These are phyloP conservation scores for Heterotilapia buettikoferi DNA, from an alignment of 2,113 vertebrate species.

Conservation along the genomic window DNA sequence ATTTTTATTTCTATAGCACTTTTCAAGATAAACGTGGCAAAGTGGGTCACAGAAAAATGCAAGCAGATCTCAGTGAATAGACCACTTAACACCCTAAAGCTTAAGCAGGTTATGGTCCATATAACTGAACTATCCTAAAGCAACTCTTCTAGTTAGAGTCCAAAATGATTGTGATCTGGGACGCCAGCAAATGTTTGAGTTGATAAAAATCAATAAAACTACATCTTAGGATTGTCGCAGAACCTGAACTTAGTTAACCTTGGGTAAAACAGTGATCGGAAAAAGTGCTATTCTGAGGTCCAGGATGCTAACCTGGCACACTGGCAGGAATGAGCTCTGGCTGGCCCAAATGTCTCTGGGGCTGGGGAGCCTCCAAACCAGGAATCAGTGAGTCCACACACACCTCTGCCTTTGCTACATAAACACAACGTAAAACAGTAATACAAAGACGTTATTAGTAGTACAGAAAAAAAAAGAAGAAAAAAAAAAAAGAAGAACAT, in stretches of 20 bases:
- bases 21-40: background rate
- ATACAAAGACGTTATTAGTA: background rate
- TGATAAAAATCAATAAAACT: background rate
- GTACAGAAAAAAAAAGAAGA: background rate
- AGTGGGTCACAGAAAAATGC: background rate
- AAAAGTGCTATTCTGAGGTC: background rate
- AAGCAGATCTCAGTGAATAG: background rate
- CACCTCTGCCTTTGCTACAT: slow-evolving; percentile 66
- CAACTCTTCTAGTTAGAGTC: background rate
- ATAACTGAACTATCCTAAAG: background rate
- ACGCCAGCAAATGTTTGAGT: background rate
- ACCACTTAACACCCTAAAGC: background rate
- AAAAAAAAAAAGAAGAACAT: background rate
- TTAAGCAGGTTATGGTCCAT: background rate
- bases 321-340: slow-evolving; percentile 76
- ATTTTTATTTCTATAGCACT: background rate
- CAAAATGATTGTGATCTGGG: background rate
- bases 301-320: slow-evolving; percentile 82
- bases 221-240: background rate
- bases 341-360: slow-evolving; percentile 78
- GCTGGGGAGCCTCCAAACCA: slow-evolving; percentile 83
- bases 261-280: background rate
- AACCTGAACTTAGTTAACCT: background rate
- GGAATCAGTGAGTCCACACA: slow-evolving; percentile 88
- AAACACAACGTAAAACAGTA: background rate